Percentiles rank a stretch among this genome's conserved stretches.
Evolutionary conservation across 2,888 invertebrate species (phyloP).

Genomic region (Pandemis cinnamomeana): DNA sequence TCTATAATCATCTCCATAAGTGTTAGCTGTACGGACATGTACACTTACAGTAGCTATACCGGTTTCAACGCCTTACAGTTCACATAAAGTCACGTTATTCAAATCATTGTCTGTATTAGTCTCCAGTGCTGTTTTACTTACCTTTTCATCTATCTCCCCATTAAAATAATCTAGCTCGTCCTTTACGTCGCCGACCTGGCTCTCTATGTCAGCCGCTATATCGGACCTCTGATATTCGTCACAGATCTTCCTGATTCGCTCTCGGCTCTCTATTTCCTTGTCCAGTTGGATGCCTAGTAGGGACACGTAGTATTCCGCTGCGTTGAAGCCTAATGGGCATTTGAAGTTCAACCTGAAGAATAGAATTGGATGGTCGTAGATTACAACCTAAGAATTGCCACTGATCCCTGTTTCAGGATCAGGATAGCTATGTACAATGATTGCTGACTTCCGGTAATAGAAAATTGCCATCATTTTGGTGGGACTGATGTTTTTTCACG

Average conservation of each 20-base stretch:
- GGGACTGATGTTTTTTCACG: no score
- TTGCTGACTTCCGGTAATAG: no score
- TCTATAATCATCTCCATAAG: not conserved
- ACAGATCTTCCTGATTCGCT: slow-evolving; percentile 80
- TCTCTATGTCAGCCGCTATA: slow-evolving; percentile 69
- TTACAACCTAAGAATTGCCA: not conserved
- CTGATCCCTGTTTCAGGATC: no score
- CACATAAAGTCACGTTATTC: not conserved
- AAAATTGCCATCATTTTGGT: no score
- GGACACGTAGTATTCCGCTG: slow-evolving; percentile 93
- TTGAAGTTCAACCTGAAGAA: slow-evolving; percentile 84
- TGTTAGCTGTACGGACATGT: not conserved
- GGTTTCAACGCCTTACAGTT: not conserved
- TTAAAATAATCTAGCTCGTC: slow-evolving; percentile 77
- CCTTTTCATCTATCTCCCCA: slow-evolving; percentile 69
- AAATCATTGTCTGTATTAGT: not conserved
- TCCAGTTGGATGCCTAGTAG: slow-evolving; percentile 77
- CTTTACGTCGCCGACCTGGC: slow-evolving; percentile 67
- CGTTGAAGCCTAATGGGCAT: slow-evolving; percentile 91
- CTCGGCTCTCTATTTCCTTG: slow-evolving; percentile 72
- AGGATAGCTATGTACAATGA: no score
- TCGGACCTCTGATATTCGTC: slow-evolving; percentile 83
- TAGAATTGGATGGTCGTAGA: not conserved
- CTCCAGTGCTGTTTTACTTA: slow-evolving; percentile 44
- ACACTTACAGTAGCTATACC: not conserved